Percentiles rank a stretch among this genome's conserved stretches.
phyloP scores from a whole-genome alignment of 92 coral and sea anemone genomes.

The Parazoanthus atlanticus region DNA sequence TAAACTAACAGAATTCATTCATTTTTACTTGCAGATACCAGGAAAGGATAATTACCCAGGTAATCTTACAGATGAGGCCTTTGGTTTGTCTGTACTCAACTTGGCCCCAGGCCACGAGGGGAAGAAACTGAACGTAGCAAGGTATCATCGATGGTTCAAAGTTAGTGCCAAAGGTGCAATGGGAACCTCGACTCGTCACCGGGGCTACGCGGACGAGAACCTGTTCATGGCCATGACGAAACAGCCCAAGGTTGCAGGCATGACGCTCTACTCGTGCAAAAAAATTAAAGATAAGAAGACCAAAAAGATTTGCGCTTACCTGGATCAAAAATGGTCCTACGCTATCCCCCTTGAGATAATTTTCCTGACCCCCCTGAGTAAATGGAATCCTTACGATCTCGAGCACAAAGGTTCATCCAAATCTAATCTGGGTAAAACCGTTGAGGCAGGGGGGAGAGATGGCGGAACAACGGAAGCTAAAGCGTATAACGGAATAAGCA shows the following conservation, averaged over 20 bases:
- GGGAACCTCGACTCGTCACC: conserved; percentile 88
- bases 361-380: conserved; percentile 83
- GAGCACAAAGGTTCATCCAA: conserved; percentile 73
- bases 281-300: not conserved
- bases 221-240: conserved; percentile 92
- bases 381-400: conserved; percentile 87
- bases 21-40: conserved; percentile 49
- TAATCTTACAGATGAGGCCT: conserved; percentile 76
- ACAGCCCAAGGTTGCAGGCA: conserved; percentile 87
- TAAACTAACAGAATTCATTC: not conserved
- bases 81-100: conserved; percentile 65
- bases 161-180: conserved; percentile 83
- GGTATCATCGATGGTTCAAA: conserved; percentile 87
- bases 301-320: conserved; percentile 45
- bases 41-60: conserved; percentile 89
- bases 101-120: conserved; percentile 68
- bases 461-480: conserved; percentile 68
- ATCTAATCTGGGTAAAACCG: conserved; percentile 65
- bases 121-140: conserved; percentile 66
- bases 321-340: conserved; percentile 78
- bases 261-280: conserved; percentile 58
- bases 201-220: conserved; percentile 86
- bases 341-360: conserved; percentile 95
- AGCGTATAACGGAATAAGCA: conserved; percentile 74
- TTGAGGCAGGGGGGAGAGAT: conserved; percentile 62